Evolutionary conservation across 2,113 vertebrate species (phyloP), one percentile per base, ranked within the genome.

Genomic region (Gavia stellata): DNA sequence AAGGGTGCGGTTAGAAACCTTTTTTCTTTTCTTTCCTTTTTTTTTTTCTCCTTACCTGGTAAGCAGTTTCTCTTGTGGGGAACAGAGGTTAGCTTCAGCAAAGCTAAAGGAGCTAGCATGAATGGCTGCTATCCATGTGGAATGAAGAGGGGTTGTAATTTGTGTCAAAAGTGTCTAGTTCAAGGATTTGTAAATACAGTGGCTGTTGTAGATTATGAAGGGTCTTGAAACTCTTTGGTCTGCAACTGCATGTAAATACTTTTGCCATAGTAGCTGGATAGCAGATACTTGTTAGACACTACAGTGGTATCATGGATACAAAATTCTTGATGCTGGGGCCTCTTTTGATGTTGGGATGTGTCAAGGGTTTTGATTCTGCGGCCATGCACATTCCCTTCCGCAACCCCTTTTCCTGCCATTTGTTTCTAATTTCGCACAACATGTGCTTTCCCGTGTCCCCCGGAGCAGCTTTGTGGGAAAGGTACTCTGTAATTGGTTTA

Each of bases 401-500:
- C 86, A 74, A 50, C 67, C 67, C 40, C 84, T 86, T 93, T 73
- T 86, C 87, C 86, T 50, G 63, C 87, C 36, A 26, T 67, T 95
- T 90, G 80, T 81, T 97, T 86, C 94, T 28, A 61, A 33, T 71
- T 71, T 47, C 86, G 58, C 74, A 84, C 93, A 85, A 89, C 61
- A 66, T 55, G 67, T 0, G 10, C 86, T 77, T 88, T 95, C 56
- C 89, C 36, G 11, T 15, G 92, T 80, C 73, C 94, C 73, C 40
- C 29, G 56, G 86, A 90, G 84, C 74, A 95, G 91, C 93, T 96
- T 89, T 96, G 90, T 92, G 95, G 95, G 92, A 96, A 94, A 94
- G 90, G 86, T 86, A 96, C 92, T 91, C 74, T 88, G 65, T 96
- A 96, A 97, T 96, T 96, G 91, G 82, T 91, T 73, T 95, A 79